Evolutionary conservation across 2,888 invertebrate species (phyloP).

Genomic region (Agrochola lota): DNA sequence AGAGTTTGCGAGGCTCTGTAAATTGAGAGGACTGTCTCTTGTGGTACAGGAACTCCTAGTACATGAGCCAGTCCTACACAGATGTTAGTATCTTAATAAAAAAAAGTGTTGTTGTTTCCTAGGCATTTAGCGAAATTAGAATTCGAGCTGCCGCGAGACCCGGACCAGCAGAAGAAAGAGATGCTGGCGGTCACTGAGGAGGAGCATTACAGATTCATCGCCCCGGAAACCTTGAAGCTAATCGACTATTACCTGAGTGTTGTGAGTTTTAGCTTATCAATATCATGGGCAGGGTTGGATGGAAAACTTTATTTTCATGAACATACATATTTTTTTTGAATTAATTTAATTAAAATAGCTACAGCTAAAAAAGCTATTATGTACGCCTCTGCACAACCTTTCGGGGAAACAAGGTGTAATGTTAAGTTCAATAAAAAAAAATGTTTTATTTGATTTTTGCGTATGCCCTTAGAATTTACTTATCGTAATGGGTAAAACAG

Average conservation of each 20-base stretch:
- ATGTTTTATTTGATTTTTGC: neutral
- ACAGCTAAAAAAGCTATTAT: neutral
- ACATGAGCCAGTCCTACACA: neutral
- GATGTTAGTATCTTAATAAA: neutral
- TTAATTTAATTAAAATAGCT: too few relatives aligned
- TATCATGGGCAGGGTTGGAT: neutral
- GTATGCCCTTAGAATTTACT: neutral
- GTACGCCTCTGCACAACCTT: too few relatives aligned
- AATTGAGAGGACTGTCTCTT: too few relatives aligned
- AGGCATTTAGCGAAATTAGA: slow-evolving; percentile 89
- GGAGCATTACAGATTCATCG: slow-evolving; percentile 87
- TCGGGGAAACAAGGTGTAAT: neutral
- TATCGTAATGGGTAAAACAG: neutral
- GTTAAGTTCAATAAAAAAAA: neutral
- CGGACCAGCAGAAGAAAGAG: slow-evolving; percentile 91
- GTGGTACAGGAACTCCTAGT: neutral
- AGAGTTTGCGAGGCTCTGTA: neutral
- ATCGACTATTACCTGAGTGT: slow-evolving; percentile 90
- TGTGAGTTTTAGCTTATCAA: slow-evolving; percentile 71
- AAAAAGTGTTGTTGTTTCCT: slow-evolving; percentile 11
- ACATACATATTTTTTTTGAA: neutral
- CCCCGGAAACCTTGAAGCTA: slow-evolving; percentile 88
- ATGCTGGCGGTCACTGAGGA: slow-evolving; percentile 87
- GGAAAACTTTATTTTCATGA: neutral
- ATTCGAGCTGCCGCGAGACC: slow-evolving; percentile 91